Evolutionary conservation across 1,140 invertebrate genomes (phyloP), one percentile per base, ranked within the genome.

Genomic region (Drosophila littoralis): DNA sequence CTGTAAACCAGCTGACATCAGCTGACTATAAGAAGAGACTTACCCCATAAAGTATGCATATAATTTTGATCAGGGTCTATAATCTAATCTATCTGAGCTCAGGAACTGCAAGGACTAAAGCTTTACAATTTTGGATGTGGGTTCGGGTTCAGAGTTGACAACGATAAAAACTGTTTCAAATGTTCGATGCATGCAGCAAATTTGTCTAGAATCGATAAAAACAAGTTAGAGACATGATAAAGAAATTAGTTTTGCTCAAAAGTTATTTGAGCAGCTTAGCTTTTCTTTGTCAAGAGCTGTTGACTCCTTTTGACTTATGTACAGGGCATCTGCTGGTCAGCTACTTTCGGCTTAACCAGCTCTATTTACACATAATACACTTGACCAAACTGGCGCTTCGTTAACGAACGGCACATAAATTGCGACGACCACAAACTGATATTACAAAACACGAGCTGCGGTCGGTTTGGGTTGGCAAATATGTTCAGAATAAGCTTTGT

Each of bases 361-460:
- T 12, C 32, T 15, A 17, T 15, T 61, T 15, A 10, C 32, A 33
- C 43, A 46, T 54, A 61, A 54, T 50, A 12, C 43, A 50, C 35
- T 71, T 70, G 59, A 46, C 42, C 59, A 46, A 35, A 32, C 52
- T 45, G 33, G 9, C 28, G 38, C n/a, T 60, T 43, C 33, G 12
- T 57, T 52, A 70, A 64, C 33, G 17, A 70, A 64, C 33, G 17
- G n/a, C 12, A 45, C n/a, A 50, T n/a, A 35, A 59, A 59, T 59
- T 46, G 28, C 42, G 13, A 8, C 15, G 17, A 36, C 58, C 58
- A 35, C 58, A 61, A 61, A 61, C 9, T 36, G 28, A 45, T 46
- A 59, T 59, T 10, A 8, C 12, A 33, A n/a, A 33, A 46, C 42
- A 35, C 13, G 7, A n/a, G 43, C 13, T 35, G 58, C n/a, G 58